Percentiles rank a stretch among this genome's conserved stretches.
phyloP scores from a whole-genome alignment of 2,797 vertebrate species.

The Lithobates pipiens region DNA sequence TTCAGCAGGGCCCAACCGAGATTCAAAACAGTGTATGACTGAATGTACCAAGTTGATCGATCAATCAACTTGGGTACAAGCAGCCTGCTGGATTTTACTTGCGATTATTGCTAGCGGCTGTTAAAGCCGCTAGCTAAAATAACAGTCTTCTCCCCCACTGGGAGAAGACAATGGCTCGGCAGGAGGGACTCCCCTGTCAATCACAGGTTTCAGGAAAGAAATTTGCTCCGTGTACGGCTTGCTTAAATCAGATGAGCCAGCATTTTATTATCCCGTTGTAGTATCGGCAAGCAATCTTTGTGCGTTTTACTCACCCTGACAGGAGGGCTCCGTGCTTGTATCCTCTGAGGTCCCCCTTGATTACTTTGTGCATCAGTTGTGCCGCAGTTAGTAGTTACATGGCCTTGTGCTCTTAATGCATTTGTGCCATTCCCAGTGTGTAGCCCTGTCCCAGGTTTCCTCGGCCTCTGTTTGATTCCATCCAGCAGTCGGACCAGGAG shows the following conservation, averaged over 20 bases:
- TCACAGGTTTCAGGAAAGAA: no score
- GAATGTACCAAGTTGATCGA: no score
- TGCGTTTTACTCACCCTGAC: conserved; percentile 86
- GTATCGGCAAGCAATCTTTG: neutral
- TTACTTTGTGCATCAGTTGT: conserved; percentile 81
- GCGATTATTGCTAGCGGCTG: no score
- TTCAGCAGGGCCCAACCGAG: no score
- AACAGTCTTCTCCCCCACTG: no score
- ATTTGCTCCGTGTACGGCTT: no score
- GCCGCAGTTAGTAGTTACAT: conserved; percentile 74
- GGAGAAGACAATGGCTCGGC: no score
- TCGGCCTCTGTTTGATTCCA: conserved; percentile 96
- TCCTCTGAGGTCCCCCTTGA: conserved; percentile 81
- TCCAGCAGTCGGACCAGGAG: conserved; percentile 95
- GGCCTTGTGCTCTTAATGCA: conserved; percentile 74
- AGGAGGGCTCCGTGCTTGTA: conserved; percentile 89
- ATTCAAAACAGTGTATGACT: no score
- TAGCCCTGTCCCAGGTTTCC: conserved; percentile 75
- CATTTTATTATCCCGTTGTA: neutral
- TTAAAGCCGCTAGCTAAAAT: no score
- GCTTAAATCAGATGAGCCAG: neutral
- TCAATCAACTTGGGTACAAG: no score
- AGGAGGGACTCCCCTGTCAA: no score
- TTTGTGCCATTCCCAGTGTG: conserved; percentile 70
- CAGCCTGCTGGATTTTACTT: no score